Percentiles rank a stretch among this genome's conserved stretches.
Conservation (phyloP, 2,113 vertebrate species). For the Zosterops hypoxanthus region DNA sequence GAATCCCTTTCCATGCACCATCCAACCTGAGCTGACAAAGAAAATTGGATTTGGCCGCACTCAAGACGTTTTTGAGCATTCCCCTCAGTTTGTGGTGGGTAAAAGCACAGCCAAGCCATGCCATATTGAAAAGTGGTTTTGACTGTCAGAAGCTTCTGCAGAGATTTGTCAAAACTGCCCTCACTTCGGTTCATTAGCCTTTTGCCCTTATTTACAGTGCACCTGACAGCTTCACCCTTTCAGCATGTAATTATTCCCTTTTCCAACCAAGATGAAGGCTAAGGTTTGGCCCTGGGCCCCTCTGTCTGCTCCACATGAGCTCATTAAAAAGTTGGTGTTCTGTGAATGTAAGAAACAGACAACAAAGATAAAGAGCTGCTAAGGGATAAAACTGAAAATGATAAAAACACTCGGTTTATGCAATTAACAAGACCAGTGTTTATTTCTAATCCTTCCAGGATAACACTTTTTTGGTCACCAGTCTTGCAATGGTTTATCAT, state of each 20-base stretch:
- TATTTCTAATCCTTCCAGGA: neutral
- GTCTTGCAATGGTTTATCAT: neutral
- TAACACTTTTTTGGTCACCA: neutral
- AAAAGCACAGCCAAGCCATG: neutral
- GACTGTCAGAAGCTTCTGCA: neutral
- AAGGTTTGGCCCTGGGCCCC: slow-evolving; percentile 3
- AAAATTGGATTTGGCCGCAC: neutral
- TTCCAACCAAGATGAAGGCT: neutral
- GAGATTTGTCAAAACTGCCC: neutral
- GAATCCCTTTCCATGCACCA: neutral
- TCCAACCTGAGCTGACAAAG: neutral
- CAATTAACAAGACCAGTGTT: neutral
- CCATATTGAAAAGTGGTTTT: neutral
- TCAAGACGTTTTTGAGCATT: neutral
- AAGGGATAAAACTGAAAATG: neutral
- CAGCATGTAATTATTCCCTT: slow-evolving; percentile 38
- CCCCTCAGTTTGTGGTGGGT: neutral
- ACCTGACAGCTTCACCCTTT: neutral
- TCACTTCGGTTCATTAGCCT: neutral
- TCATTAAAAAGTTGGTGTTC: slow-evolving; percentile 12
- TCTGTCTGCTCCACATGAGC: neutral
- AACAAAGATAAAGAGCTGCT: neutral
- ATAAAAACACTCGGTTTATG: neutral
- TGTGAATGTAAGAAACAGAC: neutral
- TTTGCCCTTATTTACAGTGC: neutral